Percentiles rank a stretch among this genome's conserved stretches.
Conservation (phyloP, 2,113 vertebrate species). For the Suncus etruscus region DNA sequence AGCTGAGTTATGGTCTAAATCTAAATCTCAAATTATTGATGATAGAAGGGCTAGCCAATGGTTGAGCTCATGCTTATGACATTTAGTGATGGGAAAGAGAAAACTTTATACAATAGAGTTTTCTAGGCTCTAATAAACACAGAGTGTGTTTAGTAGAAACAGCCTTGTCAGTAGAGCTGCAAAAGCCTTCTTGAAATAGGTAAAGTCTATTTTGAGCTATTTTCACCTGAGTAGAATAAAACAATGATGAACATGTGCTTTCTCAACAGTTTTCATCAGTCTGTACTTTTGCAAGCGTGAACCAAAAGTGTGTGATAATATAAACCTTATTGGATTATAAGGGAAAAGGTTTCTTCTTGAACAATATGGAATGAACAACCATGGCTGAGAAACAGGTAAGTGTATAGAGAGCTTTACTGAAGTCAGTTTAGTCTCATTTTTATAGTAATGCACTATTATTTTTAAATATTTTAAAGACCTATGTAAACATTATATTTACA, state of each 20-base stretch:
- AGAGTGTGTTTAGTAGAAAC: background rate
- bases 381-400: background rate
- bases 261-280: background rate
- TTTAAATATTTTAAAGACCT: background rate
- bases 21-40: background rate
- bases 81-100: background rate
- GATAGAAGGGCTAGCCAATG: background rate
- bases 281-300: background rate
- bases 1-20: background rate
- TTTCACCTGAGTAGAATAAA: background rate
- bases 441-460: background rate
- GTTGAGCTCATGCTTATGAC: background rate
- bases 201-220: background rate
- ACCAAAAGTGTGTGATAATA: background rate
- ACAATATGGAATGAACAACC: background rate
- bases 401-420: background rate
- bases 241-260: background rate
- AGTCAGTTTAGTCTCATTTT: background rate
- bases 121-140: background rate
- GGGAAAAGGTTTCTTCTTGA: background rate
- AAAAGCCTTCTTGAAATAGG: background rate
- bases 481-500: background rate
- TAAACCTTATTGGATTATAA: background rate
- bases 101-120: background rate
- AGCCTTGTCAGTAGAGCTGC: background rate